Evolutionary conservation across 1,140 invertebrate genomes (phyloP).

Genomic region (Monomorium pharaonis): DNA sequence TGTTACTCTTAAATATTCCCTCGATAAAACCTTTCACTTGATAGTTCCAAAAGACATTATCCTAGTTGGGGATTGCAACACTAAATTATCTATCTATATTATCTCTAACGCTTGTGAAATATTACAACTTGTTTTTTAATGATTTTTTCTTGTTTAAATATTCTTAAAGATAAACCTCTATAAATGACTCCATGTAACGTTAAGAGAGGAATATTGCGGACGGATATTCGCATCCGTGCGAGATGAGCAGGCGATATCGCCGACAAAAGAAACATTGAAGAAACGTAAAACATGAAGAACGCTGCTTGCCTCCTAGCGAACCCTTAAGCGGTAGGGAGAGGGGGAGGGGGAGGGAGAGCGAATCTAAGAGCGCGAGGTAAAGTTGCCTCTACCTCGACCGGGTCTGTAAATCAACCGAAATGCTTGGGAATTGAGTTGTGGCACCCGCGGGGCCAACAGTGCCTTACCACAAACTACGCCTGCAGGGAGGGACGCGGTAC

Average conservation of each 20-base stretch:
- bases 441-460: slow-evolving; percentile 73
- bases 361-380: slow-evolving; percentile 37
- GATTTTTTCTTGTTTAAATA: not conserved
- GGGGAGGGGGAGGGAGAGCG: not conserved
- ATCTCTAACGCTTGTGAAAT: not conserved
- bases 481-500: slow-evolving; percentile 62
- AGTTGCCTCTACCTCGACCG: slow-evolving; percentile 63
- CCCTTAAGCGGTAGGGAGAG: not conserved
- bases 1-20: not conserved
- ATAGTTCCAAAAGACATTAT: not conserved
- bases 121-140: not conserved
- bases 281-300: slow-evolving; percentile 10
- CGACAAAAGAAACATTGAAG: slow-evolving; percentile 16
- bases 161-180: not conserved
- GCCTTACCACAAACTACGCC: slow-evolving; percentile 71
- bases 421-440: slow-evolving; percentile 78
- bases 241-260: slow-evolving; percentile 24
- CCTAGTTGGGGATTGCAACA: not conserved
- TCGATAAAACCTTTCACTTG: not conserved
- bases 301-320: slow-evolving; percentile 8
- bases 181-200: not conserved
- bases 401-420: slow-evolving; percentile 78
- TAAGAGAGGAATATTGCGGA: not conserved
- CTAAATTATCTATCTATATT: not conserved
- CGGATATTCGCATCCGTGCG: not conserved